Base-by-base conservation (phyloP, 2,797 vertebrate genomes). In the Cirrhinus molitorella region DNA sequence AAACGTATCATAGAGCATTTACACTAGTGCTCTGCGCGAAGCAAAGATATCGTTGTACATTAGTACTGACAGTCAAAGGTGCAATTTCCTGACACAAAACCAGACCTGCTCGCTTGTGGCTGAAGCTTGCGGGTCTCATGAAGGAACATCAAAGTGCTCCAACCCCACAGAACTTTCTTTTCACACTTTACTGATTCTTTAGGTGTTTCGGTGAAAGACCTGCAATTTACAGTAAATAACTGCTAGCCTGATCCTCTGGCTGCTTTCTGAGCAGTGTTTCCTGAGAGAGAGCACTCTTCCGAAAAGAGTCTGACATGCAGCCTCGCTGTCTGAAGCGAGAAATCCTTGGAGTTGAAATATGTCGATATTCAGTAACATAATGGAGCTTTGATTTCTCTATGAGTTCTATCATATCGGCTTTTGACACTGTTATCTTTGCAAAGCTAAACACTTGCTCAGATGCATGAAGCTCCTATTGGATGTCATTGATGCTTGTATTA, bases 281-380 rank as follows among this genome's bases (percentile, higher is more conserved):
- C 31, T 55, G 28, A 72, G 67, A 37, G 72, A 80, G 72, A 61
- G 47, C 57, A 66, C 45, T 37, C 19, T 51, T 67, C 25, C 4
- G n/a, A 75, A 81, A 55, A 66, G 40, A 75, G 28, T 43, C 45
- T 40, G 55, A 31, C 61, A 67, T 66, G 83, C 49, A 83, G 82
- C 34, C 76, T 76, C 70, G 71, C 43, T 83, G 87, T 74, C 70
- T 84, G 59, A 61, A 57, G 21, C 40, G 67, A 79, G 70, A 86
- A 77, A 81, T 81, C 81, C 37, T 73, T 65, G 63, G 47, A 65
- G 81, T 68, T 37, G 74, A 21, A 65, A 79, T 78, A 63, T 79
- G 84, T 78, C 53, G 23, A 43, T 66, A 59, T 80, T 83, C 45
- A 71, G 65, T 81, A 85, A 77, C 65, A 40, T 86, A 85, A 87